Percentiles rank a stretch among this genome's conserved stretches.
These are phyloP conservation scores for Mythimna lalbum DNA, from an alignment of 2,888 invertebrate species.

Conservation along the genomic window DNA sequence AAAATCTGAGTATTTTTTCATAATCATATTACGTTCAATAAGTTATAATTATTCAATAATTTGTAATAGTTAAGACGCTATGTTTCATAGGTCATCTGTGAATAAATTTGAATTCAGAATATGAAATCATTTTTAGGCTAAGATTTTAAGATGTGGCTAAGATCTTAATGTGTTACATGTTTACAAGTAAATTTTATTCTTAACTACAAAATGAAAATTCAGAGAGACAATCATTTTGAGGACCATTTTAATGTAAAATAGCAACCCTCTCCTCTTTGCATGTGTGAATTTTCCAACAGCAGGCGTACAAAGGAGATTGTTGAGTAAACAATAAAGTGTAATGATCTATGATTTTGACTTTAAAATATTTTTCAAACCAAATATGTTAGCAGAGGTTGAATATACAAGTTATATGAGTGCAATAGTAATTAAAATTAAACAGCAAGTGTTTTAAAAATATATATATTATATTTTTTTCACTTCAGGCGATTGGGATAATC, in stretches of 20 bases:
- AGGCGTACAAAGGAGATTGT: background rate
- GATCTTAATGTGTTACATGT: background rate
- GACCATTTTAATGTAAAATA: background rate
- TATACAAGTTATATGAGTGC: slow-evolving; percentile 15
- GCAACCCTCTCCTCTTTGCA: background rate
- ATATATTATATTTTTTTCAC: slow-evolving; percentile 7
- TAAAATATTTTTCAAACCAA: background rate
- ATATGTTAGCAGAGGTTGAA: slow-evolving; percentile 6
- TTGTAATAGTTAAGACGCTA: background rate
- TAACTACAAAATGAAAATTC: background rate
- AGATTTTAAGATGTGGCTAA: too few species aligned
- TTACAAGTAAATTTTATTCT: slow-evolving; percentile 1
- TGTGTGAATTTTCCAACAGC: background rate
- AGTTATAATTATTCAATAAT: background rate
- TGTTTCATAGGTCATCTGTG: background rate
- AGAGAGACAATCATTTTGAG: background rate
- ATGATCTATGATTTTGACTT: slow-evolving; percentile 11
- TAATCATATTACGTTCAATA: background rate
- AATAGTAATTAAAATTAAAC: slow-evolving; percentile 12
- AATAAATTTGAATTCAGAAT: slow-evolving; percentile 21
- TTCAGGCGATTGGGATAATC: background rate
- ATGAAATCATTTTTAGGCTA: slow-evolving; percentile 5
- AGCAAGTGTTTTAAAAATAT: slow-evolving; percentile 17
- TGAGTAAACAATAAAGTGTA: background rate
- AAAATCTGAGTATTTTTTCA: slow-evolving; percentile 3